Percentiles rank a stretch among this genome's conserved stretches.
These are phyloP conservation scores for Eumacrocentrus americanus DNA, from an alignment of 2,888 invertebrate genomes.

Conservation along the genomic window DNA sequence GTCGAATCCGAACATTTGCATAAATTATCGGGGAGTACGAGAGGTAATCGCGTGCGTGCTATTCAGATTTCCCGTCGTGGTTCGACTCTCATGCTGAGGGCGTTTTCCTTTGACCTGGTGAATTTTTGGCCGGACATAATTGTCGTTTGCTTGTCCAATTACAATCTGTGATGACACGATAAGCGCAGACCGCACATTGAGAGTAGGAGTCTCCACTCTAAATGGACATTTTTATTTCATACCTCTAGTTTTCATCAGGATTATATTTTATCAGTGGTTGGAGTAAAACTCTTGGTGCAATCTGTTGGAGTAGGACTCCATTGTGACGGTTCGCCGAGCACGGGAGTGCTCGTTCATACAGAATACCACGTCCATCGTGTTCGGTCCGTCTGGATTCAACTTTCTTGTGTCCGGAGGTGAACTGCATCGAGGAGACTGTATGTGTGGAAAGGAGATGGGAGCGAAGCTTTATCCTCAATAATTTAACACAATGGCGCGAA, in stretches of 20 bases:
- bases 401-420: too few relatives aligned
- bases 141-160: constrained; percentile 20
- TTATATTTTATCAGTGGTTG: too few relatives aligned
- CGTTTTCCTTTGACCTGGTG: constrained; percentile 17
- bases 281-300: too few relatives aligned
- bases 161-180: constrained; percentile 5
- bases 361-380: constrained; percentile 28
- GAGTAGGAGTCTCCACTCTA: too few relatives aligned
- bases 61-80: constrained; percentile 18
- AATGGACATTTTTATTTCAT: neutral
- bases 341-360: constrained; percentile 27
- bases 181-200: too few relatives aligned
- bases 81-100: constrained; percentile 18
- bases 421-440: too few relatives aligned
- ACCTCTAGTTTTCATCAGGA: too few relatives aligned
- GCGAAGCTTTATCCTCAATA: too few relatives aligned
- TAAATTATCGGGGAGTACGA: constrained; percentile 26
- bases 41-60: constrained; percentile 16
- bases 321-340: constrained; percentile 11
- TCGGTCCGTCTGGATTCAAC: too few relatives aligned
- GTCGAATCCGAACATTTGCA: constrained; percentile 29
- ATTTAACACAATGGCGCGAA: too few relatives aligned
- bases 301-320: too few relatives aligned
- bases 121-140: constrained; percentile 22
- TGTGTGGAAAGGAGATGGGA: too few relatives aligned